These are phyloP conservation scores for Notothenia rossii DNA, from an alignment of 2,113 vertebrate species.

Conservation along the genomic window DNA sequence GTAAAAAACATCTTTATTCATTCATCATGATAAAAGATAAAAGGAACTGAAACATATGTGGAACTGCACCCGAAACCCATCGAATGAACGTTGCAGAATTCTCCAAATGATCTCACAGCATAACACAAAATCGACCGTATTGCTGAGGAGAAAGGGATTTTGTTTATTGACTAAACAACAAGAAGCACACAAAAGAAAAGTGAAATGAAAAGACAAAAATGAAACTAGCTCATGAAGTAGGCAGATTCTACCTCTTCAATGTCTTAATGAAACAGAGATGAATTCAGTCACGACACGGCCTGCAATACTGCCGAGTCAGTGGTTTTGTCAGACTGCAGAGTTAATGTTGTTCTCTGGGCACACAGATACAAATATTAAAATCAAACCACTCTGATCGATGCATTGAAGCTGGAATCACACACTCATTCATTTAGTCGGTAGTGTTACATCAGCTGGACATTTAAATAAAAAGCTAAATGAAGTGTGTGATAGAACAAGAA, in stretches of 20 bases:
- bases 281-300: conserved; percentile 1
- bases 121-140: not conserved
- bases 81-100: not conserved
- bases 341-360: not conserved
- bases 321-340: not conserved
- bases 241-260: not conserved
- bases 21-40: conserved; percentile 41
- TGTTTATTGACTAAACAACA: not conserved
- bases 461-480: not conserved
- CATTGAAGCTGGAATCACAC: not conserved
- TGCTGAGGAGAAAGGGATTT: not conserved
- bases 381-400: not conserved
- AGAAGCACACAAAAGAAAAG: not conserved
- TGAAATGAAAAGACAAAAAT: conserved; percentile 5
- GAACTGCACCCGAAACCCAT: conserved; percentile 10
- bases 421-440: conserved; percentile 19
- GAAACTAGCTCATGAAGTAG: not conserved
- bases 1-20: conserved; percentile 64
- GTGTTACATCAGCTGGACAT: not conserved
- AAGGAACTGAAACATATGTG: conserved; percentile 21
- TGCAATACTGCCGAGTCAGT: not conserved
- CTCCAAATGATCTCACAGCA: not conserved
- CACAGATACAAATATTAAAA: not conserved
- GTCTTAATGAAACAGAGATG: not conserved
- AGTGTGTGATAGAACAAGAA: not conserved